phyloP scores from a whole-genome alignment of 2,888 invertebrate genomes.

The Cyclophora punctaria region DNA sequence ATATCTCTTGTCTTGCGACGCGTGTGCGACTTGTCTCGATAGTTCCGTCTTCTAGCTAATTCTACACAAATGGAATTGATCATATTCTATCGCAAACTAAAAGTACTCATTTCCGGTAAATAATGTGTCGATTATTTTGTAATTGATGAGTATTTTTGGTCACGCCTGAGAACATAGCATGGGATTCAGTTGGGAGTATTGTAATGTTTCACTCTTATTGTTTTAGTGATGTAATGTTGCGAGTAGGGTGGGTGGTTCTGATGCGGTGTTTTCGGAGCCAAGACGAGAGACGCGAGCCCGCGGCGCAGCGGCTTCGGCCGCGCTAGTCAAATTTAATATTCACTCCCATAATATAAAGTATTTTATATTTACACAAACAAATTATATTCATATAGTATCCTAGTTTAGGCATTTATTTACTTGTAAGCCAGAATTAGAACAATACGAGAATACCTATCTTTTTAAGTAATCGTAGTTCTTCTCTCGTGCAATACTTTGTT shows the following conservation, averaged over 20 bases:
- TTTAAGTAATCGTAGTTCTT: constrained; percentile 51
- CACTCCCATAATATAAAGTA: constrained; percentile 71
- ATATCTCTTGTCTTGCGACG: constrained; percentile 16
- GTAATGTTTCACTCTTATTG: too few species aligned
- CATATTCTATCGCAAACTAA: too few species aligned
- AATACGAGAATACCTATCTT: constrained; percentile 34
- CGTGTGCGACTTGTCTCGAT: not conserved
- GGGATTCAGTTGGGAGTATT: too few species aligned
- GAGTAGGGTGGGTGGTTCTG: not conserved
- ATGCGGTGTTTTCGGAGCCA: constrained; percentile 1
- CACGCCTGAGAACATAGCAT: too few species aligned
- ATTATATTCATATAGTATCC: constrained; percentile 75
- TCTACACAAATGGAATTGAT: too few species aligned
- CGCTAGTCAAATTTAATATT: constrained; percentile 71
- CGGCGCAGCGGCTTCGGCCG: constrained; percentile 36
- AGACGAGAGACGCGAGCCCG: constrained; percentile 22
- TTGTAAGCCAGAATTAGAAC: constrained; percentile 53
- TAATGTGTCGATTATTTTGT: too few species aligned
- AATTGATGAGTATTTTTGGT: too few species aligned
- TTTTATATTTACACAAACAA: constrained; percentile 76
- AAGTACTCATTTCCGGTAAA: too few species aligned
- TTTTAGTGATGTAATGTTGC: too few species aligned
- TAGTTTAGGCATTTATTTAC: constrained; percentile 73
- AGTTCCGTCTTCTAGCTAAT: too few species aligned
- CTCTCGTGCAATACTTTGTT: constrained; percentile 69